Base-by-base conservation (phyloP, 2,888 invertebrate genomes). In the Protodeltote pygarga region DNA sequence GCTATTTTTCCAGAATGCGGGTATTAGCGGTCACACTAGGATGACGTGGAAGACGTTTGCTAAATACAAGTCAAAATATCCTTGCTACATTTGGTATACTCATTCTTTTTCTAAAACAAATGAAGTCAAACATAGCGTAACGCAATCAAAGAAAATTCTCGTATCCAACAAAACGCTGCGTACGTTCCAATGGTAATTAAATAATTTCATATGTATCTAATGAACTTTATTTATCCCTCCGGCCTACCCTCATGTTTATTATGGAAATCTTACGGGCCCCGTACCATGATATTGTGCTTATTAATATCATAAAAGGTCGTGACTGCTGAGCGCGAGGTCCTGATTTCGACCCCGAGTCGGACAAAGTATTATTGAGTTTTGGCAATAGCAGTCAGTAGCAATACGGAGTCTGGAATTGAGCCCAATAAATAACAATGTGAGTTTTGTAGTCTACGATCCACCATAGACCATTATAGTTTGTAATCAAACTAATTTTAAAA, bases 151-250 rank as follows among this genome's bases (percentile, higher is more conserved):
- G 54, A 47, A 52, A 42, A 50, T 52, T 11, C 28, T 35, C 28
- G 4, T 27, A 39, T 23, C 24, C 19, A 10, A 16, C 25, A 31
- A 23, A 41, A 17, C 24, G 28, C 20, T 32, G 34, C 16, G 37
- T 39, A n/a, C n/a, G 27, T 23, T 33, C 35, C 53, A 48, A 10
- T n/a, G 38, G 25, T 70, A 68, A 70, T 70, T 51, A 57, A 59
- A 64, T 71, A 46, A 68, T 57, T 61, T 54, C 63, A 57, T 71
- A 63, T 65, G 65, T 53, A 51, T 53, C 51, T 71, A 71, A 76
- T 71, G 57, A 76, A 76, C 59, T 75, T 77, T 73, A 65, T 75
- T 73, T 73, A 69, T 70, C 34, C 35, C 16, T 46, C n/a, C 15
- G 32, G 51, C 57, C 57, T 54, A 31, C 41, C 42, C 33, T 52